Conservation (phyloP, 2,113 vertebrate species). For the Crocuta crocuta region DNA sequence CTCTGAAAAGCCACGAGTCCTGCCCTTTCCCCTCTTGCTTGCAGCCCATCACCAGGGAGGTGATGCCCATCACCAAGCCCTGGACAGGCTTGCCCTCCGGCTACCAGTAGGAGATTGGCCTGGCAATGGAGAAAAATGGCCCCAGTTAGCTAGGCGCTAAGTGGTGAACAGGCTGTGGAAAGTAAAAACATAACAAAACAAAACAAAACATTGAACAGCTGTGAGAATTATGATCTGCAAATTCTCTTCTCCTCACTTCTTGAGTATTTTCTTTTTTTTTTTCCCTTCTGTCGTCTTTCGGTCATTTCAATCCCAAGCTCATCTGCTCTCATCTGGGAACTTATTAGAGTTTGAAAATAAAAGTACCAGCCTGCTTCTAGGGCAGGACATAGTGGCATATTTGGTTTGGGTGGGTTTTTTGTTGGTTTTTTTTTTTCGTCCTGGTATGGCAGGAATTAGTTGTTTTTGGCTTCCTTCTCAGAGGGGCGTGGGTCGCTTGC, state of each 20-base stretch:
- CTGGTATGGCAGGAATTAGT: constrained; percentile 56
- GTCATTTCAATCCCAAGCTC: neutral
- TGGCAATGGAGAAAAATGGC: neutral
- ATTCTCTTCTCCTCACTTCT: neutral
- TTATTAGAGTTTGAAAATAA: constrained; percentile 27
- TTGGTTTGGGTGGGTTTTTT: neutral
- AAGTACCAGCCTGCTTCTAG: neutral
- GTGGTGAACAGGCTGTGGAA: neutral
- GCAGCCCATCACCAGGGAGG: neutral
- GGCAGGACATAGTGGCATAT: neutral
- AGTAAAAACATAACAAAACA: neutral
- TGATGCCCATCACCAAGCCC: no score
- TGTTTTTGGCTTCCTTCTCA: constrained; percentile 51
- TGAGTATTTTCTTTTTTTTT: neutral
- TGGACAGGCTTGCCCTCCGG: neutral
- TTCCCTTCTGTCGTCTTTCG: neutral
- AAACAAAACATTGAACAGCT: neutral
- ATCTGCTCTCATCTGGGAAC: neutral
- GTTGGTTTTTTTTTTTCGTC: neutral
- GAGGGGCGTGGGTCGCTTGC: neutral
- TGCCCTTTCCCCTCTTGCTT: neutral
- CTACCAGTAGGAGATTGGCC: rapidly evolving
- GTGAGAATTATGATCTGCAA: neutral
- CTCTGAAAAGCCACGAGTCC: neutral
- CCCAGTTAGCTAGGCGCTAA: neutral